Conservation (phyloP, 2,113 vertebrate species). For the Xyliphius kryptos region DNA sequence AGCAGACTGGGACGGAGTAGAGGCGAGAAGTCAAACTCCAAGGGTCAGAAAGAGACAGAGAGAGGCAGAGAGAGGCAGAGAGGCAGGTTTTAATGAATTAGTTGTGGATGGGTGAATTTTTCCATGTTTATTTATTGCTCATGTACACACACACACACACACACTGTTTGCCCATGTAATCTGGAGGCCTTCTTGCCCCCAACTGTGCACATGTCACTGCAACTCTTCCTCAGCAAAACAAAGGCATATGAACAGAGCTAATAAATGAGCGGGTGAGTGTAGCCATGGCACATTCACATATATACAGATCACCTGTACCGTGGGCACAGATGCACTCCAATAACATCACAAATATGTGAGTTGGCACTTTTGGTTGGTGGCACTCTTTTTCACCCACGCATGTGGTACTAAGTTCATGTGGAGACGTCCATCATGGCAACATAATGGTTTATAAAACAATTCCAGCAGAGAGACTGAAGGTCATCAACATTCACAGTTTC, state of each 20-base stretch:
- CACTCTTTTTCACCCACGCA: too few relatives aligned
- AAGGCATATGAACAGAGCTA: conserved; percentile 32
- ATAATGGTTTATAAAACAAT: too few relatives aligned
- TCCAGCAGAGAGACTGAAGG: too few relatives aligned
- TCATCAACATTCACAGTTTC: too few relatives aligned
- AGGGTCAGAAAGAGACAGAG: conserved; percentile 17
- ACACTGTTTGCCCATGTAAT: conserved; percentile 52
- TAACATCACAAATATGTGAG: too few relatives aligned
- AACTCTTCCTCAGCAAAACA: conserved; percentile 55
- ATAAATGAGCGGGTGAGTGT: too few relatives aligned
- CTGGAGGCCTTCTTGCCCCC: conserved; percentile 51
- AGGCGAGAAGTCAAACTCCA: conserved; percentile 47
- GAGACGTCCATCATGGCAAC: too few relatives aligned
- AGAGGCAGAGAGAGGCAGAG: conserved; percentile 23
- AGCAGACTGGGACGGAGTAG: conserved; percentile 35
- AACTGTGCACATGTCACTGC: conserved; percentile 59
- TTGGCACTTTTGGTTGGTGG: too few relatives aligned
- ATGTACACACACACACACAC: conserved; percentile 43
- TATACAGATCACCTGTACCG: too few relatives aligned
- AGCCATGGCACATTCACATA: background rate
- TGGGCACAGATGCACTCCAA: too few relatives aligned
- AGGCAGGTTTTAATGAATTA: conserved; percentile 35
- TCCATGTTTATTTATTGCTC: conserved; percentile 53
- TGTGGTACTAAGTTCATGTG: too few relatives aligned
- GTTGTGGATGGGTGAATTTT: conserved; percentile 47